Conservation (phyloP, 1,140 invertebrate species). For the Orussus abietinus region DNA sequence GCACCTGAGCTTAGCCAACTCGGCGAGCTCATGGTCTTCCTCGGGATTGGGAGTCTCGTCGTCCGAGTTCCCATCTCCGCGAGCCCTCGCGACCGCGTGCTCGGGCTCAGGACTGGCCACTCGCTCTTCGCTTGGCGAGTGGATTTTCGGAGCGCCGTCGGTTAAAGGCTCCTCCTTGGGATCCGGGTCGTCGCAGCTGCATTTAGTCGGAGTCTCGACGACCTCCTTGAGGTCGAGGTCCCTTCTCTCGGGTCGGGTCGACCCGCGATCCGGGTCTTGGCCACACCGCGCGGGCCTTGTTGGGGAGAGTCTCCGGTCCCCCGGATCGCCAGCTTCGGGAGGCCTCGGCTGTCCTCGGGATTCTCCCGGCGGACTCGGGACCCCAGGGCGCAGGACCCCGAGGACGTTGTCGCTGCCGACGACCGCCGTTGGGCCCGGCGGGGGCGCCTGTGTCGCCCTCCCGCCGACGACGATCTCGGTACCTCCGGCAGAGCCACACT, state of each 20-base stretch:
- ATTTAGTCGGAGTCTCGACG: neutral
- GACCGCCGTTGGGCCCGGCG: too few species aligned
- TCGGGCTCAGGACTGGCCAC: constrained; percentile 33
- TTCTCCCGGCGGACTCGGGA: too few species aligned
- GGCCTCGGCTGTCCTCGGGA: too few species aligned
- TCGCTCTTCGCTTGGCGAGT: neutral
- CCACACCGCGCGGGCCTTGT: constrained; percentile 49
- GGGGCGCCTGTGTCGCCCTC: constrained; percentile 2
- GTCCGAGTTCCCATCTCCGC: constrained; percentile 54
- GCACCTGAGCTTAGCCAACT: constrained; percentile 78
- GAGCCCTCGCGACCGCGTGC: constrained; percentile 55
- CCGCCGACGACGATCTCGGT: constrained; percentile 20
- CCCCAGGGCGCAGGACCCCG: too few species aligned
- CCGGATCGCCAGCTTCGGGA: constrained; percentile 11
- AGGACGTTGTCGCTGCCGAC: too few species aligned
- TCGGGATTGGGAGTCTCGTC: constrained; percentile 51
- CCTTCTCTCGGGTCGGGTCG: neutral
- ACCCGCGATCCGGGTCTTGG: constrained; percentile 23
- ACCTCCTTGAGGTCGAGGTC: constrained; percentile 7
- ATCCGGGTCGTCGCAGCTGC: neutral
- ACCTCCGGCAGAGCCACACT: constrained; percentile 57
- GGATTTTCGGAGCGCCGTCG: constrained; percentile 1
- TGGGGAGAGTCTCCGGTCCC: constrained; percentile 10
- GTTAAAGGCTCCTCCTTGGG: neutral
- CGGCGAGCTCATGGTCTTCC: constrained; percentile 71